Evolutionary conservation across 2,888 invertebrate genomes (phyloP), one percentile per base, ranked within the genome.

Genomic region (Lydus trimaculatus): DNA sequence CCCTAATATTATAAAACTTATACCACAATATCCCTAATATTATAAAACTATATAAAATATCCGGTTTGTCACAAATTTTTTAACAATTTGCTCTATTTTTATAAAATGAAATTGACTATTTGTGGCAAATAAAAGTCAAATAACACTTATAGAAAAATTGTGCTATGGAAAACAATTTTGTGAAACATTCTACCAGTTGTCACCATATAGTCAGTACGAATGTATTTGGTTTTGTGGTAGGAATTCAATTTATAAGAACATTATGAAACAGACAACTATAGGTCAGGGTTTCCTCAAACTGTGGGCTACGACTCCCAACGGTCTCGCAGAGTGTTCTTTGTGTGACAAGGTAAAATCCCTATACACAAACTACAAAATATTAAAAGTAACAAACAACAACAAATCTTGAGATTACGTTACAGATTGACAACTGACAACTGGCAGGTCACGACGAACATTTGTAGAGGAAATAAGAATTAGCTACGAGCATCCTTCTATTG

Each of bases 121-220:
- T 56, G 56, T 25, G 56, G 23, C 25, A n/a, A 48, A 48, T 20
- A 20, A 5, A 52, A 56, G n/a, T 28, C 23, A 33, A 31, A 60
- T n/a, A 60, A 60, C 23, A 15, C 28, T 31, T 60, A 60, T 31
- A 33, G 31, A 33, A 60, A 60, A 60, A 17, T 60, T 17, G 17
- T 25, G 15, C 9, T 15, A 15, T 28, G 23, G 23, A 13, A 11
- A 23, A 52, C 2, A 1, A 9, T 52, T 3, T 15, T 4, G 23
- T 4, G 9, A 23, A 56, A 28, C 15, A 15, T 25, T 56, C 7
- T 20, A 28, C 3, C 23, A 52, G 25, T 56, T 56, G 15, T 15
- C 11, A 7, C 28, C 5, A 23, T 3, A 39, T 17, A 28, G 20
- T 33, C 7, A 33, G 28, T 33, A 58, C 4, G 13, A 17, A 43